These are phyloP conservation scores for Caenorhabditis becei DNA, from an alignment of 2,888 invertebrate genomes.

Conservation along the genomic window DNA sequence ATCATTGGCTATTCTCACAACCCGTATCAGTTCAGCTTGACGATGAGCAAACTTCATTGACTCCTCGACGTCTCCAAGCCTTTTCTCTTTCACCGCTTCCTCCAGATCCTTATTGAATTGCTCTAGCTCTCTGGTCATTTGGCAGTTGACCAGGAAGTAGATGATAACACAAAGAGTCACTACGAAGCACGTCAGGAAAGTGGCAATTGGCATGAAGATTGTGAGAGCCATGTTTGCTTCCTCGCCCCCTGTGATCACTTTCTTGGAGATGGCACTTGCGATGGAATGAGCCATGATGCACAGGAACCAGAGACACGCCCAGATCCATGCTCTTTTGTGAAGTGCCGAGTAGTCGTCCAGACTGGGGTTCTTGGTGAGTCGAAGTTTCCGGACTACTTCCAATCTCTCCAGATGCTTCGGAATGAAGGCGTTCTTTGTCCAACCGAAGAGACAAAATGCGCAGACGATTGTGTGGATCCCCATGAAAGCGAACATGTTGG, in stretches of 20 bases:
- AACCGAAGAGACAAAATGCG: slow-evolving; percentile 25
- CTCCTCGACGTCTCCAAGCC: slow-evolving; percentile 2
- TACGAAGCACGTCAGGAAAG: slow-evolving; percentile 14
- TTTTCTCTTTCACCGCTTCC: slow-evolving; percentile 24
- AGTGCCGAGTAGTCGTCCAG: slow-evolving; percentile 17
- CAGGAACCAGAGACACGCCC: slow-evolving; percentile 25
- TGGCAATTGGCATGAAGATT: slow-evolving; percentile 22
- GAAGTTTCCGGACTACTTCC: slow-evolving; percentile 14
- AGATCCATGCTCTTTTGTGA: slow-evolving; percentile 30
- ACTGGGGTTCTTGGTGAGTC: neutral
- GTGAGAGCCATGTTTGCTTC: neutral
- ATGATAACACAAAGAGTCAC: slow-evolving; percentile 22
- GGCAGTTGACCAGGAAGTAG: slow-evolving; percentile 29
- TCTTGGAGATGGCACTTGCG: slow-evolving; percentile 8
- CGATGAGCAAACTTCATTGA: slow-evolving; percentile 26
- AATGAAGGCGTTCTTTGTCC: slow-evolving; percentile 36
- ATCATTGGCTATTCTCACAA: slow-evolving; percentile 26
- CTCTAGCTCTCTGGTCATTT: slow-evolving; percentile 27
- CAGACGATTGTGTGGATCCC: slow-evolving; percentile 37
- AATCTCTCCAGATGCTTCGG: slow-evolving; percentile 9
- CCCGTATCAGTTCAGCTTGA: slow-evolving; percentile 27
- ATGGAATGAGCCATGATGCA: slow-evolving; percentile 10
- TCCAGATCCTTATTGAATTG: slow-evolving; percentile 36
- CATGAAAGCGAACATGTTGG: slow-evolving; percentile 41
- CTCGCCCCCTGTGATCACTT: slow-evolving; percentile 12